Base-by-base conservation (phyloP, 2,113 vertebrate genomes). In the Pelodiscus sinensis region DNA sequence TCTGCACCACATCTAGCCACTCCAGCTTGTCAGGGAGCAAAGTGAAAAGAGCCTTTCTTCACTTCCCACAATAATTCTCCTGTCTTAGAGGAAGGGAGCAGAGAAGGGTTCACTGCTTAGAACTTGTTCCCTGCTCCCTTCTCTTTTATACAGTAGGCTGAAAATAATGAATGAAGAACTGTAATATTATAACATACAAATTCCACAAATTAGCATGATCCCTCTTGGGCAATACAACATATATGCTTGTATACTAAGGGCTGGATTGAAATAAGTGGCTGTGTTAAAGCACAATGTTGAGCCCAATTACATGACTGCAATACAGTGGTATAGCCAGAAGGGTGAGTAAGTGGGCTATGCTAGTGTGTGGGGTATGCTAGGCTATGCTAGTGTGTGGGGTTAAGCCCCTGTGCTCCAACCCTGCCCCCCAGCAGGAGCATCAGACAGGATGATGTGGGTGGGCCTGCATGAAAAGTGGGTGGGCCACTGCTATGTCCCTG, bases 191-290 rank as follows among this genome's bases (percentile, higher is more conserved):
- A 21, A 8, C 21, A 35, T 35, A 35, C 16, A 71, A 71, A 71
- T 71, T 35, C 68, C 35, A 38, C 68, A 73, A 73, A 19, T 8
- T 35, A 35, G 35, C 21, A 71, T 25, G 29, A 54, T 0, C 2
- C 60, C 2, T 1, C 19, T 12, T 51, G 19, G 85, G 58, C 3
- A 56, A 0, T 0, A 84, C 21, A 35, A 55, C 1, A 8, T 78
- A 84, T 80, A 56, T 15, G 25, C 24, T 82, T 79, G 24, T 18
- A 84, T 55, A 88, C 29, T n/a, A 73, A 19, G 22, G 73, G 73
- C 38, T 35, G 8, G 38, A 50, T 21, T 24, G 22, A 77, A 10
- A 71, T 35, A 31, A 35, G 65, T 35, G n/a, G n/a, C 65, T 35
- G 65, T n/a, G 35, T 71, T 71, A 10, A 18, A 19, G 31, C 65